Evolutionary conservation across 1,140 invertebrate species (phyloP).

Genomic region (Oedothorax gibbosus): DNA sequence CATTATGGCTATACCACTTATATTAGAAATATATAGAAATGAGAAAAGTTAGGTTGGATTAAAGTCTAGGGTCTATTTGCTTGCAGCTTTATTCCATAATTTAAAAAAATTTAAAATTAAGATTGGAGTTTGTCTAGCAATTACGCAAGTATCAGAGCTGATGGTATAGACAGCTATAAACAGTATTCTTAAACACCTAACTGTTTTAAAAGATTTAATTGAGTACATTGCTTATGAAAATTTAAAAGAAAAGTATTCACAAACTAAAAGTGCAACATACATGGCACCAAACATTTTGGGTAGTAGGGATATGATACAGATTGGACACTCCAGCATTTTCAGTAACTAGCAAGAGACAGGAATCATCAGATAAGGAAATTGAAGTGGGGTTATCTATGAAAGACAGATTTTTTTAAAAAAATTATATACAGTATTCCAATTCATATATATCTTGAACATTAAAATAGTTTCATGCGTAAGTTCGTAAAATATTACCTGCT

Average conservation of each 20-base stretch:
- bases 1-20: too few species aligned
- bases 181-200: neutral
- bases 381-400: neutral
- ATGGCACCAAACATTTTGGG: neutral
- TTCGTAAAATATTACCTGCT: neutral
- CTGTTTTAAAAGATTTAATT: too few species aligned
- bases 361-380: slow-evolving; percentile 13
- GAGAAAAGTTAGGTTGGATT: too few species aligned
- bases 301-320: slow-evolving; percentile 9
- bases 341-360: slow-evolving; percentile 1
- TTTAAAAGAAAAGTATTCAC: too few species aligned
- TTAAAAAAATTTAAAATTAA: neutral
- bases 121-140: neutral
- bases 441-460: too few species aligned
- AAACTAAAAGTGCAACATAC: neutral
- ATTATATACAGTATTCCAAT: neutral
- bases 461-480: neutral
- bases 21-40: too few species aligned
- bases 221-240: too few species aligned
- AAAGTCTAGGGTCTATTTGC: too few species aligned
- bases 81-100: too few species aligned
- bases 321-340: slow-evolving; percentile 5
- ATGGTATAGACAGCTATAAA: neutral
- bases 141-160: neutral
- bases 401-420: neutral